These are phyloP conservation scores for Hyperoplus lanceolatus DNA, from an alignment of 2,797 vertebrate genomes.

Conservation along the genomic window DNA sequence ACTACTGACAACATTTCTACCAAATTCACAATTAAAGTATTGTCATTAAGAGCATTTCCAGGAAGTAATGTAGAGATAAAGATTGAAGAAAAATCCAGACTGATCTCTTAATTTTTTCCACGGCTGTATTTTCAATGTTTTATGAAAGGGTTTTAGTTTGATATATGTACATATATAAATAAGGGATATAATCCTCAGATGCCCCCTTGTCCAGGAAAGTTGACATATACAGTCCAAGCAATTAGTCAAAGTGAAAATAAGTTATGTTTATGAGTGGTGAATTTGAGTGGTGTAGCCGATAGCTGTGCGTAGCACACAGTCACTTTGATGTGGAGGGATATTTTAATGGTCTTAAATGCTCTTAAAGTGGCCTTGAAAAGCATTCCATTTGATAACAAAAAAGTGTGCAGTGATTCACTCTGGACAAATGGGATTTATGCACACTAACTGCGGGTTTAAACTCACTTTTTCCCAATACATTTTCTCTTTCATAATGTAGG, in stretches of 20 bases:
- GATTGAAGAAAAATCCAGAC: too few species aligned
- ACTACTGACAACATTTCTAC: too few species aligned
- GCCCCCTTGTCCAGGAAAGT: not conserved
- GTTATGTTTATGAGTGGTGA: not conserved
- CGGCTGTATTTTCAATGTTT: too few species aligned
- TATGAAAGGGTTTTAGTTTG: not conserved
- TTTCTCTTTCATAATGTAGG: not conserved
- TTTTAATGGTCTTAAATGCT: not conserved
- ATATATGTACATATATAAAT: too few species aligned
- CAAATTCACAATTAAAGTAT: too few species aligned
- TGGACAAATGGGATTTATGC: not conserved
- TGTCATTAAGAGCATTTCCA: too few species aligned
- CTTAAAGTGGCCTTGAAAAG: not conserved
- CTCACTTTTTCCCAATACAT: not conserved
- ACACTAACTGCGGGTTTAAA: not conserved
- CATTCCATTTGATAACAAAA: not conserved
- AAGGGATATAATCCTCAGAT: not conserved
- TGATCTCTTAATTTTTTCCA: too few species aligned
- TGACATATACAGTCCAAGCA: not conserved
- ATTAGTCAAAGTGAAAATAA: constrained; percentile 8
- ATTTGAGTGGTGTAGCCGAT: not conserved
- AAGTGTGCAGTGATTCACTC: not conserved
- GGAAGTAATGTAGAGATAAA: too few species aligned
- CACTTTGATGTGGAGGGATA: not conserved
- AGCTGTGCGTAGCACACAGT: not conserved